Base-by-base conservation (phyloP, 2,797 vertebrate genomes). In the Gambelia wislizenii region DNA sequence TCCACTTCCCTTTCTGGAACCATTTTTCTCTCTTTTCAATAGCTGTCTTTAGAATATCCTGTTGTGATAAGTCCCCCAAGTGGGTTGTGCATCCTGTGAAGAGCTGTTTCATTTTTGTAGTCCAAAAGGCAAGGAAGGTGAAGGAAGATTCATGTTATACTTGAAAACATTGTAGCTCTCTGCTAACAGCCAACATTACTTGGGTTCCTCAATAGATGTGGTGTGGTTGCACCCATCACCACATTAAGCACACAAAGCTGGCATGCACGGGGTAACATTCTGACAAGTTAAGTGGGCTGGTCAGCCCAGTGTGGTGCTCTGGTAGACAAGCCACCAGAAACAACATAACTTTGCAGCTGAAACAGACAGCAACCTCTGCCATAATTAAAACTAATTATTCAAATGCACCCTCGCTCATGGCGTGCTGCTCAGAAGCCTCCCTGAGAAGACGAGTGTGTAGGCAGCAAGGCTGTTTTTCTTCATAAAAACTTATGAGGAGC, bases 361-460 rank as follows among this genome's bases (percentile, higher is more conserved):
- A 92, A 95, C 86, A 96, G 96, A 96, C 94, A 96, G 84, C 94
- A 87, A 92, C 95, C 96, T 96, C 96, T 91, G 86, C 95, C 96
- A 95, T 97, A 97, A 98, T 98, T 98, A 97, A 96, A 97, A 95
- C 96, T 97, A 97, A 98, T 98, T 97, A 97, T 96, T 96, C 96
- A 96, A 96, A 89, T 81, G 95, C 94, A 94, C 96, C 94, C 96
- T 95, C 95, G 30, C 95, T 92, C 96, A 52, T 93, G 93, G 87
- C 90, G 93, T 92, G 93, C 96, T 89, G 96, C 95, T 95, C 95
- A 92, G 91, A 96, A 96, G 95, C 95, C n/a, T 96, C 94, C 93
- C 96, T 93, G 92, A 94, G 3, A 76, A 27, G 44, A 93, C 86
- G 95, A 95, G 94, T 84, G 49, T 91, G 96, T 96, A 96, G 97